These are phyloP conservation scores for Linyphia triangularis DNA, from an alignment of 2,888 invertebrate species.

Conservation along the genomic window DNA sequence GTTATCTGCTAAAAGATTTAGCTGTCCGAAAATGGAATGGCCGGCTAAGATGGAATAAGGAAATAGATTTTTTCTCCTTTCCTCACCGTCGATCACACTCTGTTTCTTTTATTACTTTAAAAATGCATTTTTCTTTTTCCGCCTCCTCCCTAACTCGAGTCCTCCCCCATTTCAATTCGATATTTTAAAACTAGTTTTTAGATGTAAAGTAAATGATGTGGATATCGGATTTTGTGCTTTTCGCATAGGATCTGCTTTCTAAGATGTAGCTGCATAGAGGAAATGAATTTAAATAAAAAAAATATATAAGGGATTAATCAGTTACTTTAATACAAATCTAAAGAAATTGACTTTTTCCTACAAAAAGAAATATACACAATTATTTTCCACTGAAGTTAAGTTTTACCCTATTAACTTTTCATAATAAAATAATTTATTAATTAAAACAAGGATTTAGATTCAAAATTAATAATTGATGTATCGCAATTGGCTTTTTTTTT, in stretches of 20 bases:
- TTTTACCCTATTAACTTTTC: too few relatives aligned
- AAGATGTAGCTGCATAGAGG: not conserved
- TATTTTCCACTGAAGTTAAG: too few relatives aligned
- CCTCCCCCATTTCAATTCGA: slow-evolving; percentile 48
- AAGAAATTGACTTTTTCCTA: too few relatives aligned
- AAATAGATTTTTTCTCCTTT: slow-evolving; percentile 34
- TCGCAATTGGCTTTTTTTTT: too few relatives aligned
- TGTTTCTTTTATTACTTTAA: slow-evolving; percentile 72
- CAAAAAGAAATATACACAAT: too few relatives aligned
- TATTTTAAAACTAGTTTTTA: slow-evolving; percentile 66
- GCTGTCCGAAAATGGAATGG: slow-evolving; percentile 73
- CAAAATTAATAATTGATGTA: too few relatives aligned
- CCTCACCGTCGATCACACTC: slow-evolving; percentile 40
- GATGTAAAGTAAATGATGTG: slow-evolving; percentile 71
- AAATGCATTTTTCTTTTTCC: slow-evolving; percentile 36
- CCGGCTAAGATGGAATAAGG: slow-evolving; percentile 55
- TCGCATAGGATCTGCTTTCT: slow-evolving; percentile 12
- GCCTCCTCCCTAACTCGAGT: slow-evolving; percentile 30
- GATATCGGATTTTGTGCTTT: slow-evolving; percentile 50
- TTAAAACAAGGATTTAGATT: too few relatives aligned
- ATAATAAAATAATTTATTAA: too few relatives aligned
- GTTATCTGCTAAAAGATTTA: slow-evolving; percentile 72
- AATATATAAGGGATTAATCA: not conserved
- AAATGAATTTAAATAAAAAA: not conserved
- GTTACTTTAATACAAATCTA: too few relatives aligned